A percentile compares a stretch with the other conserved stretches of the same genome.
Conservation (phyloP, 2,888 invertebrate species). For the Eupelmus urozonus region DNA sequence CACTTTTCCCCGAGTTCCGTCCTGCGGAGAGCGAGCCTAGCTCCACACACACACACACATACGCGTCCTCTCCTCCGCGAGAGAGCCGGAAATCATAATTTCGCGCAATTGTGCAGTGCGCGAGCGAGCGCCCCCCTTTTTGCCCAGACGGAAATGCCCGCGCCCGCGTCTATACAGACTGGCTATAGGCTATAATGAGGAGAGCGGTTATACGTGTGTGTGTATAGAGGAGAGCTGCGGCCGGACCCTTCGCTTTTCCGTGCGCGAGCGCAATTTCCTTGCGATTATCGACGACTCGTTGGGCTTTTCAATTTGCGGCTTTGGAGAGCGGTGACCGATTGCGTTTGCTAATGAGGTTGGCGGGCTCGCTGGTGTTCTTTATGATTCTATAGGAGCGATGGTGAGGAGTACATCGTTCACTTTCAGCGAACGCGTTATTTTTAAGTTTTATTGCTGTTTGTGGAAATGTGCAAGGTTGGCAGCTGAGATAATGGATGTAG, state of each 20-base stretch:
- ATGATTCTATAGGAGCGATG: too few relatives aligned
- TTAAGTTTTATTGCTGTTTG: too few relatives aligned
- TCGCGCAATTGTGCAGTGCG: slow-evolving; percentile 46
- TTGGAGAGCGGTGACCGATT: too few relatives aligned
- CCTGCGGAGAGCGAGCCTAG: slow-evolving; percentile 2
- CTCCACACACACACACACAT: not conserved
- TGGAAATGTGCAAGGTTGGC: too few relatives aligned
- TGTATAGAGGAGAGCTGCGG: not conserved
- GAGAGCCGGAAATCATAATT: slow-evolving; percentile 57
- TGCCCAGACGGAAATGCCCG: slow-evolving; percentile 32
- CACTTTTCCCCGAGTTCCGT: slow-evolving; percentile 52
- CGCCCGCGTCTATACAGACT: not conserved
- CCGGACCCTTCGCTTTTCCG: not conserved
- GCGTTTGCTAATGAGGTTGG: not conserved
- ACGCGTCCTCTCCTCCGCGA: not conserved
- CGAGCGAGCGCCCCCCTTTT: not conserved
- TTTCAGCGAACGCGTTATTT: too few relatives aligned
- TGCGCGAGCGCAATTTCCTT: slow-evolving; percentile 21
- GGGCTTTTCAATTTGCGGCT: slow-evolving; percentile 39
- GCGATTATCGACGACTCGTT: slow-evolving; percentile 37
- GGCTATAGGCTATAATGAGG: too few relatives aligned
- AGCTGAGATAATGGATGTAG: too few relatives aligned
- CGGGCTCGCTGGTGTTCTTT: not conserved
- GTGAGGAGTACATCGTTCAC: too few relatives aligned
- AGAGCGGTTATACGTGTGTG: not conserved